Base-by-base conservation (phyloP, 2,797 vertebrate genomes). In the Mionectes olivaceus region DNA sequence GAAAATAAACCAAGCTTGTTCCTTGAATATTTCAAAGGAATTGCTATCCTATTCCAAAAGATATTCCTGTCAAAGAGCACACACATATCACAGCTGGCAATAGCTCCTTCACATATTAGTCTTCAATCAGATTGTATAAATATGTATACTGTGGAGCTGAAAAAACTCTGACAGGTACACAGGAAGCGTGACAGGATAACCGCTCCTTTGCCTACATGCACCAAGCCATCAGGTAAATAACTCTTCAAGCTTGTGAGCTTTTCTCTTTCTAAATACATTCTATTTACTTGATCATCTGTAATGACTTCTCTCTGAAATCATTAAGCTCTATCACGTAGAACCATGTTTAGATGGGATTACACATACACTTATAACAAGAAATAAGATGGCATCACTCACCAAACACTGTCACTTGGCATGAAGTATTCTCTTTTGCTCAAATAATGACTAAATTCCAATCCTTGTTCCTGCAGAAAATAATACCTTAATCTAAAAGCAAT, bases 101-200 rank as follows among this genome's bases (percentile, higher is more conserved):
- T 0, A 82, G 63, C 74, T 95, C 85, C 83, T 84, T 75, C 0
- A 0, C 70, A 49, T 37, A 49, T 10, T 23, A 91, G 33, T 84
- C 79, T 87, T 93, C 88, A 80, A 74, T 87, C 87, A 89, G 19
- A 50, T 24, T 56, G 70, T 77, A 94, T 89, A 94, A 96, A 91
- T 93, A 95, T 65, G 74, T 77, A 61, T 60, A 68, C 8, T 39
- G 52, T 0, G 0, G 56, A 94, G 75, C 41, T 88, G 75, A 68
- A 91, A 88, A 87, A 63, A 91, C 39, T 55, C 86, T 87, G 95
- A 90, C 91, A 93, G 87, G 78, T 74, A 88, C 69, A 84, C 1
- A 47, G 67, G 50, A 81, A 90, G 35, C 68, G 83, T 94, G 94
- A 94, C 90, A 94, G 83, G 74, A 94, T 84, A 94, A 94, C 91